Evolutionary conservation across 2,797 vertebrate species (phyloP), one percentile per base, ranked within the genome.

Genomic region (Esox masquinongy): DNA sequence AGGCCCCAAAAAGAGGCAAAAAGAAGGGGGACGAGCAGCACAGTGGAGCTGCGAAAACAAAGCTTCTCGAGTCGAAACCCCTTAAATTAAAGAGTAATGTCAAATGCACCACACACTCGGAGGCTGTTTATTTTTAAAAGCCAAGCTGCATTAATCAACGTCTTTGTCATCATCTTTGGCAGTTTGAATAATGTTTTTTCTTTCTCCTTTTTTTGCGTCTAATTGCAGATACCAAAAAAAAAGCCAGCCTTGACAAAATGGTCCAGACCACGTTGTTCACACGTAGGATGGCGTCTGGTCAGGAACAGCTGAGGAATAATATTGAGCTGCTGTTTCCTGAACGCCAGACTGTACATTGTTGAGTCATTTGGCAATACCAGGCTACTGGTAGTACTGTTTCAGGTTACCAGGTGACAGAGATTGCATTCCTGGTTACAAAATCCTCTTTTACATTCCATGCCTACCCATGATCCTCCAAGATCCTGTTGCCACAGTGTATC

Each of bases 101-200:
- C 43, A 75, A 80, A 75, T 77, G 72, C 70, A 77, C 82, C 77
- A 51, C 73, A 84, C 77, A 77, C 79, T 82, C 82, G 75, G 77
- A 77, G 80, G 72, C 70, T 85, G 85, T 85, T 86, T 87, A 81
- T 86, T 86, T 47, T 87, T 78, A 86, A 86, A 87, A 82, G 81
- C 77, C 82, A 80, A 71, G 72, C 69, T 47, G 70, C 77, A 85
- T 88, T 86, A 84, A 88, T 89, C 80, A 84, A 74, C 51, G 70
- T 85, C 82, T 83, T 84, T 80, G 81, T 84, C 79, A 80, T 79
- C 67, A 67, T 74, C 70, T 75, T 59, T 75, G 80, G 74, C 80
- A 79, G 73, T 73, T 71, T 34, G 64, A 67, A 36, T 19, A 67
- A 67, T 67, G 26, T 31, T 34, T 67, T 51, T 72, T 71, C 74